Percentiles rank a stretch among this genome's conserved stretches.
These are phyloP conservation scores for Leuciscus waleckii DNA, from an alignment of 2,797 vertebrate genomes.

Conservation along the genomic window DNA sequence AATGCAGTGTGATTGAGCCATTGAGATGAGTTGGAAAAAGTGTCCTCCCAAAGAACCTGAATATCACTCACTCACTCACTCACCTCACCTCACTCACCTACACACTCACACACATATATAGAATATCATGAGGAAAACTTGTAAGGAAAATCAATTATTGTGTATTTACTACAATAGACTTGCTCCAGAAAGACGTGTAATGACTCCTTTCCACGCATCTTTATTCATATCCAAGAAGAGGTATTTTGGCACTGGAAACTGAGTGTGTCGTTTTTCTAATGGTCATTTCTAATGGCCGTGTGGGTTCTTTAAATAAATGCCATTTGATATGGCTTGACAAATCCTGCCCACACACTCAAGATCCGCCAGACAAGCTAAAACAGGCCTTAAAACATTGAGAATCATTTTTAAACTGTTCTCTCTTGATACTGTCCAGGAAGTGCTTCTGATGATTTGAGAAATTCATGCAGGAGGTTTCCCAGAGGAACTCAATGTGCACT, in stretches of 20 bases:
- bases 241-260: neutral
- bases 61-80: too few relatives aligned
- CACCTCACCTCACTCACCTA: too few relatives aligned
- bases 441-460: conserved; percentile 57
- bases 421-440: conserved; percentile 62
- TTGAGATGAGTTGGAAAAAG: too few relatives aligned
- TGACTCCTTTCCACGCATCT: neutral
- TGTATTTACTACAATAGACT: too few relatives aligned
- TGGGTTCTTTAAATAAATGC: conserved; percentile 29
- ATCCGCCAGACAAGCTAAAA: conserved; percentile 37
- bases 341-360: conserved; percentile 27
- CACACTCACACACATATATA: too few relatives aligned
- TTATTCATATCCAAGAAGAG: neutral
- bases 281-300: neutral
- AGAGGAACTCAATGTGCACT: conserved; percentile 47
- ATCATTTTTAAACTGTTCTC: conserved; percentile 44
- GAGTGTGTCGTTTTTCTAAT: neutral
- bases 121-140: too few relatives aligned
- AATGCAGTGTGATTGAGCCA: too few relatives aligned
- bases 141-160: too few relatives aligned
- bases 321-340: conserved; percentile 33
- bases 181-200: too few relatives aligned
- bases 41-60: too few relatives aligned
- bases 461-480: conserved; percentile 58
- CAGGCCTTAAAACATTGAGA: conserved; percentile 34